Percentiles rank a stretch among this genome's conserved stretches.
phyloP scores from a whole-genome alignment of 2,797 vertebrate species.

The Carcharodon carcharias region DNA sequence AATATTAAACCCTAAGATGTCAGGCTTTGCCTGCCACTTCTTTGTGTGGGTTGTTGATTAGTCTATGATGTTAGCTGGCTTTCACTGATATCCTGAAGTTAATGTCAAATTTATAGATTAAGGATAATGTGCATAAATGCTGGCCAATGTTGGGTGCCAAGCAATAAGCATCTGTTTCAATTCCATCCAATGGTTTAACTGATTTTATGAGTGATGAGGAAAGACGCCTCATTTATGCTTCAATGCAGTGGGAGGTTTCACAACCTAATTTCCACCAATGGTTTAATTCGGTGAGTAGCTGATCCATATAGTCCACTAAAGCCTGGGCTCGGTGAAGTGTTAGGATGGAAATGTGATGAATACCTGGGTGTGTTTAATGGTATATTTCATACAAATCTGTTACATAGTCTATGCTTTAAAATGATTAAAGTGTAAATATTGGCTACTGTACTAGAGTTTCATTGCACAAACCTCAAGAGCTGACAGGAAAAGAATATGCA shows the following conservation, averaged over 20 bases:
- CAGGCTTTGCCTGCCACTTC: not conserved
- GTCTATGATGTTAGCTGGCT: not conserved
- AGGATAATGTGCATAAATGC: not conserved
- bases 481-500: not conserved
- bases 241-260: not conserved
- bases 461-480: not conserved
- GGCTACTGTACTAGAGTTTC: not conserved
- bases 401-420: not conserved
- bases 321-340: not conserved
- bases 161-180: not conserved
- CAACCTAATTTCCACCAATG: not conserved
- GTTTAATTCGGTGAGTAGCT: not conserved
- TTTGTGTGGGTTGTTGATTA: not conserved
- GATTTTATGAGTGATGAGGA: not conserved
- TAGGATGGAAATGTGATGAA: not conserved
- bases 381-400: not conserved
- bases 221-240: not conserved
- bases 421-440: not conserved
- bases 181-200: not conserved
- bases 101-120: not conserved
- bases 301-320: not conserved
- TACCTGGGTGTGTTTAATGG: not conserved
- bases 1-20: not conserved
- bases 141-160: not conserved
- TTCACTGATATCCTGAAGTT: not conserved